phyloP scores from a whole-genome alignment of 2,113 vertebrate genomes.

The Osmerus mordax region DNA sequence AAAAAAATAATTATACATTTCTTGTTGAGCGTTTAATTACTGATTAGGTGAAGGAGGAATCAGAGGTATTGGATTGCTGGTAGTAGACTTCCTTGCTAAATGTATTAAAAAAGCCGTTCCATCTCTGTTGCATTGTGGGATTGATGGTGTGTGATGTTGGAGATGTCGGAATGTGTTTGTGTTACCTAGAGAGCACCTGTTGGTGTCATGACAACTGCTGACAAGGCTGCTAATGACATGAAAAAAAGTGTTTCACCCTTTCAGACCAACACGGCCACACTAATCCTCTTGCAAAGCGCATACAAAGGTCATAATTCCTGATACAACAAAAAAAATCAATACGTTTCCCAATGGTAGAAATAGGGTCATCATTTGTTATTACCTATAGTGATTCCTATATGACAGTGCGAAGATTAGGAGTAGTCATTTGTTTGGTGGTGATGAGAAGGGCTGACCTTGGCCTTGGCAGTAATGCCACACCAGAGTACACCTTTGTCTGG shows the following conservation, averaged over 20 bases:
- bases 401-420: slow-evolving; percentile 51
- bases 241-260: neutral
- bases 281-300: slow-evolving; percentile 44
- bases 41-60: slow-evolving; percentile 19
- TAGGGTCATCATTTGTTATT: slow-evolving; percentile 67
- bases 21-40: slow-evolving; percentile 28
- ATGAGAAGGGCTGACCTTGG: slow-evolving; percentile 50
- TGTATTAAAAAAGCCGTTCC: too few species aligned
- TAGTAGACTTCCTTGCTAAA: neutral
- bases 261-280: slow-evolving; percentile 34
- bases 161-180: too few species aligned
- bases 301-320: slow-evolving; percentile 51
- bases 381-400: slow-evolving; percentile 56
- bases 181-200: too few species aligned
- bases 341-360: slow-evolving; percentile 49
- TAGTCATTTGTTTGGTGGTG: slow-evolving; percentile 54
- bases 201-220: too few species aligned
- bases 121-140: too few species aligned
- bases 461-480: slow-evolving; percentile 19
- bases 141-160: too few species aligned
- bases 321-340: slow-evolving; percentile 54
- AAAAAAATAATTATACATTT: slow-evolving; percentile 17
- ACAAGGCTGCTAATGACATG: too few species aligned
- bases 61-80: too few species aligned
- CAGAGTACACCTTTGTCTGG: neutral